phyloP scores from a whole-genome alignment of 1,140 invertebrate genomes.

The Catajapyx aquilonaris region DNA sequence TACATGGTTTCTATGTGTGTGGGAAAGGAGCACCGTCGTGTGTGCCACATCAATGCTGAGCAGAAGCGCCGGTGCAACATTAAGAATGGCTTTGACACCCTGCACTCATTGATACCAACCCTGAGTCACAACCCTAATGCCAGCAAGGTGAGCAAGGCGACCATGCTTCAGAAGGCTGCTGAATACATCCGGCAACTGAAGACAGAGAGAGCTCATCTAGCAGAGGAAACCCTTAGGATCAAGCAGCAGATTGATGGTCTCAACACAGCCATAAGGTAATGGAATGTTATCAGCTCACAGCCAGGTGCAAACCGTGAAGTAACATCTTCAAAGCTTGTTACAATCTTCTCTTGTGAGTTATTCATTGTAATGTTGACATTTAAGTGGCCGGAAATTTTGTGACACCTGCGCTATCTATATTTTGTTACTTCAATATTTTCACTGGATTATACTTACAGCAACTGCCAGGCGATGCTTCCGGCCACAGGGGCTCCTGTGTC shows the following conservation, averaged over 20 bases:
- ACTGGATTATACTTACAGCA: constrained; percentile 35
- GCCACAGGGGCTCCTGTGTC: constrained; percentile 88
- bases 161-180: constrained; percentile 89
- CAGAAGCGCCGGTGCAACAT: constrained; percentile 94
- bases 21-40: constrained; percentile 39
- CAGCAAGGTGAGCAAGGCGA: constrained; percentile 85
- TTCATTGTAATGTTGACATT: constrained; percentile 5
- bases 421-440: not conserved
- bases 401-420: too few species aligned
- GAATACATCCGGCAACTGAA: constrained; percentile 85
- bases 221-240: constrained; percentile 73
- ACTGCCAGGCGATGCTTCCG: constrained; percentile 82
- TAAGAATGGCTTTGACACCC: constrained; percentile 89
- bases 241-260: constrained; percentile 71
- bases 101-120: constrained; percentile 83
- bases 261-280: constrained; percentile 74
- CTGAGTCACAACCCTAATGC: constrained; percentile 73
- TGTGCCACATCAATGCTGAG: constrained; percentile 88
- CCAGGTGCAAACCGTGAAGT: too few species aligned
- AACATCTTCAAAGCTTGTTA: constrained; percentile 1
- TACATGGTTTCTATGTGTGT: too few species aligned
- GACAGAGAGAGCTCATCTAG: constrained; percentile 59
- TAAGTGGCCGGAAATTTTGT: too few species aligned
- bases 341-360: not conserved
- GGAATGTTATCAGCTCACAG: too few species aligned